These are phyloP conservation scores for Amphipyra berbera DNA, from an alignment of 2,888 invertebrate genomes.

Conservation along the genomic window DNA sequence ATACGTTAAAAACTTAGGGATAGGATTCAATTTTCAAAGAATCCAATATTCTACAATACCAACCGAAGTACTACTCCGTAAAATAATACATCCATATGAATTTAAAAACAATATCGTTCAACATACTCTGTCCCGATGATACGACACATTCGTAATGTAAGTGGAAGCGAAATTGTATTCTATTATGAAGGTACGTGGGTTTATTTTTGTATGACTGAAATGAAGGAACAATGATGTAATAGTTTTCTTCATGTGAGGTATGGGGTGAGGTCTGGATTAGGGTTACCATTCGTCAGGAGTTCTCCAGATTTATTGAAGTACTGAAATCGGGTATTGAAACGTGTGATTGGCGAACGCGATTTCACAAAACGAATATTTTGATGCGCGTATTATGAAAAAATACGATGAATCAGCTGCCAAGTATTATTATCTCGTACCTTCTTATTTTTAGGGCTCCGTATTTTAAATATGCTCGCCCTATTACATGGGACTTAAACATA, in stretches of 20 bases:
- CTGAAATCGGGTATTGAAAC: background rate
- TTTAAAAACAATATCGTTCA: conserved; percentile 61
- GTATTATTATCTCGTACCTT: no score
- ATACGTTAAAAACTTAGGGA: background rate
- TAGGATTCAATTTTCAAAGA: background rate
- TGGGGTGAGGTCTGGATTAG: conserved; percentile 61
- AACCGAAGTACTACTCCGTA: conserved; percentile 16
- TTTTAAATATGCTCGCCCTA: no score
- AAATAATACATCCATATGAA: conserved; percentile 56
- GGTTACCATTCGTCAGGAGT: conserved; percentile 28
- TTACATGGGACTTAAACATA: no score
- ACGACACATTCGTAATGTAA: conserved; percentile 53
- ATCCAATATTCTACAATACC: conserved; percentile 32
- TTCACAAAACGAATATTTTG: background rate
- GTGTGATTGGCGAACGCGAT: background rate
- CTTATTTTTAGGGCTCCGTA: no score
- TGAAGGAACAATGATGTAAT: conserved; percentile 80
- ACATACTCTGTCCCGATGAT: conserved; percentile 56
- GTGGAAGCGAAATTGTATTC: conserved; percentile 62
- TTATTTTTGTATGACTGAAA: conserved; percentile 68
- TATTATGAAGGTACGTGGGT: conserved; percentile 51
- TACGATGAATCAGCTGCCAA: no score
- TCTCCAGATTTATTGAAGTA: conserved; percentile 20
- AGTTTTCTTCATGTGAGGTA: conserved; percentile 76
- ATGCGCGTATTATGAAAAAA: no score